Conservation (phyloP, 2,888 invertebrate species). For the Gortyna flavago region DNA sequence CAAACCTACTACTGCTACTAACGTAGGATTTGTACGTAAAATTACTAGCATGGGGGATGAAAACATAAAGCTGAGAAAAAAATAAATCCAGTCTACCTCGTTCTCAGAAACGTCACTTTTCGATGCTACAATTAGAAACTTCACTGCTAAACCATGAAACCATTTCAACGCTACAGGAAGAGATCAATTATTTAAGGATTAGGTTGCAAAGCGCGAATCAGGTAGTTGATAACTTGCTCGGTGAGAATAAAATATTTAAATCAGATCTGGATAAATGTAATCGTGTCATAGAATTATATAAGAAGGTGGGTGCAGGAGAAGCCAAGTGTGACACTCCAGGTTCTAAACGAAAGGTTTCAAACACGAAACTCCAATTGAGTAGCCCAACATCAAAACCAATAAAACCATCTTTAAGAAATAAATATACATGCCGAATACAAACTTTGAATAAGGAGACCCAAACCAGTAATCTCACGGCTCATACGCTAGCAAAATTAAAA, state of each 20-base stretch:
- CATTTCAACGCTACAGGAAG: no score
- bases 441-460: no score
- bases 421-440: no score
- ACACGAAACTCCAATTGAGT: background rate
- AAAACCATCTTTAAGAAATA: no score
- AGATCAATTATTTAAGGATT: no score
- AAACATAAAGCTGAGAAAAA: constrained; percentile 1
- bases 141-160: background rate
- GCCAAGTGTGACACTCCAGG: background rate
- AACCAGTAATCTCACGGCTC: background rate
- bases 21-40: background rate
- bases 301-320: background rate
- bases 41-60: background rate
- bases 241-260: background rate
- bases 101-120: constrained; percentile 4
- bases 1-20: background rate
- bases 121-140: constrained; percentile 9
- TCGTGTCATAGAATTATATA: constrained; percentile 6
- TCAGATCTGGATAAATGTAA: background rate
- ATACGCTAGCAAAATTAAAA: background rate
- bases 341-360: background rate
- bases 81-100: background rate
- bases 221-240: background rate
- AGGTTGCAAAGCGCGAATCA: background rate
- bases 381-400: background rate